phyloP scores from a whole-genome alignment of 2,113 vertebrate species.

The Rhinichthys klamathensis region DNA sequence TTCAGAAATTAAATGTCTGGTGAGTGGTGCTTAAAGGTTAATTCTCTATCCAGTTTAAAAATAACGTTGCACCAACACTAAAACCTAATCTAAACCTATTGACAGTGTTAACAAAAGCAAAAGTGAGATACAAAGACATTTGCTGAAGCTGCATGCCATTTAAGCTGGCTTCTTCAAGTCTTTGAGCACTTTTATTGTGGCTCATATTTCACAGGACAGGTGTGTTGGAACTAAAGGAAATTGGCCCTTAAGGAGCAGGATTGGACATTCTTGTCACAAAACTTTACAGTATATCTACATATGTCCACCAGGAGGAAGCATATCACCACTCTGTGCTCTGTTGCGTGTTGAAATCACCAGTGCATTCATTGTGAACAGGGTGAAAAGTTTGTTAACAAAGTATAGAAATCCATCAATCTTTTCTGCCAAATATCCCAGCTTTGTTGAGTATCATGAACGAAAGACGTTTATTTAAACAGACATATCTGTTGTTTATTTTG shows the following conservation, averaged over 20 bases:
- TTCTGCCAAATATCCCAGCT: constrained; percentile 30
- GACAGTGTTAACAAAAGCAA: neutral
- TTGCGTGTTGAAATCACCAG: neutral
- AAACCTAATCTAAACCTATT: neutral
- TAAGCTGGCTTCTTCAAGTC: neutral
- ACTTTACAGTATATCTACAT: constrained; percentile 17
- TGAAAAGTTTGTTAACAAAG: neutral
- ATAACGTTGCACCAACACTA: neutral
- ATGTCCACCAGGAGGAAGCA: constrained; percentile 73
- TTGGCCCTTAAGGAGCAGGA: neutral
- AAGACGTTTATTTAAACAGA: constrained; percentile 23
- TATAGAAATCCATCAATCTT: neutral
- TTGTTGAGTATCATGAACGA: constrained; percentile 66
- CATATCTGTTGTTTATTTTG: neutral
- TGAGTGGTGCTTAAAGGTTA: too few relatives aligned
- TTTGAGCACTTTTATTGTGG: neutral
- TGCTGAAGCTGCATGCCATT: neutral
- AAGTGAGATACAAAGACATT: neutral
- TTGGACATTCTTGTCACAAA: neutral
- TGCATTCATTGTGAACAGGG: neutral
- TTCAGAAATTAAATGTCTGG: neutral
- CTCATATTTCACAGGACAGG: neutral
- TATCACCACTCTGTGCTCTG: constrained; percentile 51
- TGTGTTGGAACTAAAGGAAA: neutral
- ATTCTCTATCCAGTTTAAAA: neutral